Evolutionary conservation across 2,888 invertebrate genomes (phyloP).

Genomic region (Erynnis tages): DNA sequence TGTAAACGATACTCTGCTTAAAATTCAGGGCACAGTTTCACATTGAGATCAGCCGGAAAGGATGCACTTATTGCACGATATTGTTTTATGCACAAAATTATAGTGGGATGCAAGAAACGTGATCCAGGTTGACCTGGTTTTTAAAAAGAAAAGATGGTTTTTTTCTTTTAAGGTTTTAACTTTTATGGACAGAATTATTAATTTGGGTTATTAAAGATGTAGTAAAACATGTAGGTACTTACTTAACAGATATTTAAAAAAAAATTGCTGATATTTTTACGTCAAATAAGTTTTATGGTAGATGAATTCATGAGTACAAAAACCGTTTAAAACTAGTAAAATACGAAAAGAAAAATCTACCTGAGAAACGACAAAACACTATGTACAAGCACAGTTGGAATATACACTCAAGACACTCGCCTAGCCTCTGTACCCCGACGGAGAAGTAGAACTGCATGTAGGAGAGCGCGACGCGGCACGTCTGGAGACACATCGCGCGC

Average conservation of each 20-base stretch:
- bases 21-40: constrained; percentile 13
- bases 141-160: not conserved
- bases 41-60: constrained; percentile 5
- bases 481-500: constrained; percentile 21
- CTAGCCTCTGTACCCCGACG: constrained; percentile 54
- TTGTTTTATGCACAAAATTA: constrained; percentile 6
- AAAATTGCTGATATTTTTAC: no score
- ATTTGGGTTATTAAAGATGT: no score
- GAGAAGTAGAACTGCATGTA: constrained; percentile 61
- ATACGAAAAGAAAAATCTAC: constrained; percentile 3
- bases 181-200: no score
- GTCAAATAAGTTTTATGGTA: no score
- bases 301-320: not conserved
- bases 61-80: constrained; percentile 14
- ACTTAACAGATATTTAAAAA: no score
- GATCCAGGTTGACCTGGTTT: constrained; percentile 16
- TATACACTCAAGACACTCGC: constrained; percentile 52
- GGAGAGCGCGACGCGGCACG: constrained; percentile 33
- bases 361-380: constrained; percentile 18
- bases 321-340: not conserved
- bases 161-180: no score
- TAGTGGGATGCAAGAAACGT: constrained; percentile 14
- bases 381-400: constrained; percentile 18
- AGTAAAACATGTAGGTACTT: no score
- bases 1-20: constrained; percentile 14